Percentiles rank a stretch among this genome's conserved stretches.
Evolutionary conservation across 2,797 vertebrate species (phyloP).

Genomic region (Telmatherina bonti): DNA sequence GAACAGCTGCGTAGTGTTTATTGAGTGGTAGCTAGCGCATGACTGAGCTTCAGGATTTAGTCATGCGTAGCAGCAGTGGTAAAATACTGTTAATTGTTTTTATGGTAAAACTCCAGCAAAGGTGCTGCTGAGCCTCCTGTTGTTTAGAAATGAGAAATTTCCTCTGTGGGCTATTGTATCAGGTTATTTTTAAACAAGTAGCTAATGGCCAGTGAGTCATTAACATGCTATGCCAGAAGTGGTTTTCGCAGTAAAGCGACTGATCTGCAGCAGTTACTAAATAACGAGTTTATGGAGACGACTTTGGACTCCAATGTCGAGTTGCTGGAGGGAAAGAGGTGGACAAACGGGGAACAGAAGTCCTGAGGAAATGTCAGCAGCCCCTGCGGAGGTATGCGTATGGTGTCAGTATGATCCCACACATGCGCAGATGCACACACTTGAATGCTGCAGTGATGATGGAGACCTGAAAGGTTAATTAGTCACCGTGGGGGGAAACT

Average conservation of each 20-base stretch:
- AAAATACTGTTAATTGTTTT: too few relatives aligned
- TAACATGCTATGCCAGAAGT: not conserved
- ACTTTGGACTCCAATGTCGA: constrained; percentile 1
- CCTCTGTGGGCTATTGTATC: not conserved
- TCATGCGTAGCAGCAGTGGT: too few relatives aligned
- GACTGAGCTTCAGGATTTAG: too few relatives aligned
- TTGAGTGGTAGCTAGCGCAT: too few relatives aligned
- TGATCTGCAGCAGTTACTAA: not conserved
- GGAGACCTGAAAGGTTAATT: constrained; percentile 75
- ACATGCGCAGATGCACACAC: constrained; percentile 21
- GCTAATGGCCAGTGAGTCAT: constrained; percentile 16
- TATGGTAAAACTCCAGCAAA: too few relatives aligned
- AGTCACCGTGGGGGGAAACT: constrained; percentile 59
- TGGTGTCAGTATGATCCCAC: constrained; percentile 9
- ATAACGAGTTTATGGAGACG: constrained; percentile 1
- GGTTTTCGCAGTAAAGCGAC: constrained; percentile 13
- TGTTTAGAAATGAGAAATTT: not conserved
- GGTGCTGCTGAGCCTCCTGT: too few relatives aligned
- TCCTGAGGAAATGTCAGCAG: constrained; percentile 57
- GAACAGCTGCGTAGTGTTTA: too few relatives aligned
- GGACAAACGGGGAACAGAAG: constrained; percentile 9
- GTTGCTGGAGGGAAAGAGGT: not conserved
- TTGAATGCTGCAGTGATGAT: constrained; percentile 26
- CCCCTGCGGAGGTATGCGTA: constrained; percentile 10
- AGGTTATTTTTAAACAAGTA: constrained; percentile 16